Percentiles rank a stretch among this genome's conserved stretches.
phyloP scores from a whole-genome alignment of 53 echinoderm and acorn worm species.

The Temnopleurus reevesii region DNA sequence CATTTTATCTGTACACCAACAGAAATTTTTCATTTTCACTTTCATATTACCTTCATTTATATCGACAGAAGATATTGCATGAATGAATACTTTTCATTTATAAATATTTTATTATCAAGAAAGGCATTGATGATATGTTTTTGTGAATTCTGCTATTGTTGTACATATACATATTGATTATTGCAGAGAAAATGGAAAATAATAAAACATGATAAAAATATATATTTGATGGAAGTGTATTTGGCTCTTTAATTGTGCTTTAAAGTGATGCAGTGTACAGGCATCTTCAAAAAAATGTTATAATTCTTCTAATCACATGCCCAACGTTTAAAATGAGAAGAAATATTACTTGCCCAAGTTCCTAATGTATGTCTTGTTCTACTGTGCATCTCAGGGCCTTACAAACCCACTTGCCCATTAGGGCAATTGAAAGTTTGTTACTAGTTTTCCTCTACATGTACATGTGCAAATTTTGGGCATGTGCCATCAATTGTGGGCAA shows the following conservation, averaged over 20 bases:
- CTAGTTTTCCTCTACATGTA: no score
- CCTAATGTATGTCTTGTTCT: no score
- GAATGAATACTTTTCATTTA: background rate
- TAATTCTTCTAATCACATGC: no score
- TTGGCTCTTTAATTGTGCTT: background rate
- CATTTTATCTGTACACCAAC: background rate
- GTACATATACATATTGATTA: conserved; percentile 58
- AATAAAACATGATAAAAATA: conserved; percentile 38
- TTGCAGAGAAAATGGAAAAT: conserved; percentile 38
- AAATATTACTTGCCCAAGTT: no score
- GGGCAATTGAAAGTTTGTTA: no score
- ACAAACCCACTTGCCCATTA: no score
- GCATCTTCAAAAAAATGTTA: no score
- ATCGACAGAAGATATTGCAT: conserved; percentile 12
- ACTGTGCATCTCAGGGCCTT: no score
- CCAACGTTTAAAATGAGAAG: no score
- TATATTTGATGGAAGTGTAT: background rate
- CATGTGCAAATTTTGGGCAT: no score
- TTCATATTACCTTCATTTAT: background rate
- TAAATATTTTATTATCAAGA: conserved; percentile 18
- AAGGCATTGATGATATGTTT: background rate
- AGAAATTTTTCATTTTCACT: background rate
- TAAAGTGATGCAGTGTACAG: no score
- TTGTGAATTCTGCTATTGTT: conserved; percentile 29
- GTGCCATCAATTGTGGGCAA: no score